Evolutionary conservation across 2,113 vertebrate species (phyloP).

Genomic region (Pagrus major): DNA sequence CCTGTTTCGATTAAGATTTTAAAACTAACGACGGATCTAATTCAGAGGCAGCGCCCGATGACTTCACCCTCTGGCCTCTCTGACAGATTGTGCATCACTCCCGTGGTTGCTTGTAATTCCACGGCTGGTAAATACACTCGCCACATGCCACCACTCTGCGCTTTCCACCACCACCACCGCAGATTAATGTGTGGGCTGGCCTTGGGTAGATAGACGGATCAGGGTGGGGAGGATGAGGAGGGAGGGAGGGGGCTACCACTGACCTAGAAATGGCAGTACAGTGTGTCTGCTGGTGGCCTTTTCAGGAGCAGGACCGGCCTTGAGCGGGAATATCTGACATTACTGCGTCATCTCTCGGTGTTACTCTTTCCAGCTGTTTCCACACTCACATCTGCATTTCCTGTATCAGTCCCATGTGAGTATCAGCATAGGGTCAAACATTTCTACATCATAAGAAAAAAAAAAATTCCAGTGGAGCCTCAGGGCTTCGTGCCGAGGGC

Average conservation of each 20-base stretch:
- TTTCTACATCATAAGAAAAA: conserved; percentile 34
- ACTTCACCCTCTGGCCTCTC: background rate
- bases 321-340: conserved; percentile 34
- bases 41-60: conserved; percentile 3
- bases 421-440: conserved; percentile 13
- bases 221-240: conserved; percentile 34
- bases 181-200: conserved; percentile 72
- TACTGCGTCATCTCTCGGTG: too few relatives aligned
- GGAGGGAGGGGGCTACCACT: conserved; percentile 25
- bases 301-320: conserved; percentile 10
- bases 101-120: conserved; percentile 48
- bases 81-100: conserved; percentile 38
- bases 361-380: conserved; percentile 39
- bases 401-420: conserved; percentile 32
- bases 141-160: conserved; percentile 53
- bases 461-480: conserved; percentile 7
- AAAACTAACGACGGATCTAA: background rate
- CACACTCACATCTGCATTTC: conserved; percentile 52
- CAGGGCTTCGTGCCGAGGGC: conserved; percentile 34
- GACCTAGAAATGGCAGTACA: conserved; percentile 79
- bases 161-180: conserved; percentile 33
- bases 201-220: conserved; percentile 41
- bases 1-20: background rate
- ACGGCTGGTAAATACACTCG: conserved; percentile 46
- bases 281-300: conserved; percentile 24